phyloP scores from a whole-genome alignment of 2,888 invertebrate genomes.

The Drosophila picticornis region DNA sequence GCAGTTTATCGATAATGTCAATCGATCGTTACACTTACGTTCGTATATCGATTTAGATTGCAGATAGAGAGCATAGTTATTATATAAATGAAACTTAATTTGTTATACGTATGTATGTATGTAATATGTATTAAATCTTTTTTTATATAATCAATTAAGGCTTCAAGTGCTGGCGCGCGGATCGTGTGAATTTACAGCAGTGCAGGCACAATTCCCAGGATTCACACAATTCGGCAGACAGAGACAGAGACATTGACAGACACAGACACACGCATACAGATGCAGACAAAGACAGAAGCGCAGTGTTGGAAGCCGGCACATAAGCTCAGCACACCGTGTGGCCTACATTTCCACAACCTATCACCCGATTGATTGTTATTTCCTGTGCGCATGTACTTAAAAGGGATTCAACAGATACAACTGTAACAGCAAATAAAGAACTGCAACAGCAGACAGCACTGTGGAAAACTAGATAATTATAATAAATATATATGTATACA shows the following conservation, averaged over 20 bases:
- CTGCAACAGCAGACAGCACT: constrained; percentile 57
- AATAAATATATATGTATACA: constrained; percentile 35
- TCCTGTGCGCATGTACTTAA: constrained; percentile 78
- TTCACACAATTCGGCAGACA: constrained; percentile 28
- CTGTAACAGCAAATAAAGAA: constrained; percentile 37
- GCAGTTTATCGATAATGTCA: constrained; percentile 26
- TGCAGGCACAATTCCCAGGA: constrained; percentile 12
- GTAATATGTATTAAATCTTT: constrained; percentile 40
- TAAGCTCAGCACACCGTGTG: constrained; percentile 59
- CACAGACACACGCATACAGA: constrained; percentile 14
- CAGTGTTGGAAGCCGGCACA: constrained; percentile 30
- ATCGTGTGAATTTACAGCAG: constrained; percentile 7
- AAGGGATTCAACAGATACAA: constrained; percentile 41
- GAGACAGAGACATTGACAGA: not conserved
- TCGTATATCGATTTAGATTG: constrained; percentile 22
- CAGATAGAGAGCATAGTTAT: constrained; percentile 38
- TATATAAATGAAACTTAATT: constrained; percentile 42
- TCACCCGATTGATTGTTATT: constrained; percentile 64
- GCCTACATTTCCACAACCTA: constrained; percentile 53
- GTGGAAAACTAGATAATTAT: constrained; percentile 74
- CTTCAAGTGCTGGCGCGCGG: constrained; percentile 22
- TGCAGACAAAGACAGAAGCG: constrained; percentile 14
- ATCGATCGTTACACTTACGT: constrained; percentile 20
- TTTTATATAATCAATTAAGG: constrained; percentile 35
- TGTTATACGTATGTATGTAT: constrained; percentile 50